Conservation (phyloP, 2,797 vertebrate species). For the Pangasius djambal region DNA sequence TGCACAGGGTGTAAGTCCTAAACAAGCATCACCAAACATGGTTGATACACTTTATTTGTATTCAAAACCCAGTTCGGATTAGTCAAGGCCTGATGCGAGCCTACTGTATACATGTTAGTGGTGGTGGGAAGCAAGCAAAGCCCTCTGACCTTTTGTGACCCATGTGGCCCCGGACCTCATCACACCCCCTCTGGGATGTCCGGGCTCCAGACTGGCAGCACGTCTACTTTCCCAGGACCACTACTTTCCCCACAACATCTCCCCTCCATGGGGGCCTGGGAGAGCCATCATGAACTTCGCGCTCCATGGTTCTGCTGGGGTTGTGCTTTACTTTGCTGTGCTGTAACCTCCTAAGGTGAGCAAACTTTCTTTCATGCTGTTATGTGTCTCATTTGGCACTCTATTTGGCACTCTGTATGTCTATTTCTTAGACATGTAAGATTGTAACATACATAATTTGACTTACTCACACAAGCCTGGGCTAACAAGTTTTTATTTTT, state of each 20-base stretch:
- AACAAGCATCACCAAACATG: slow-evolving; percentile 34
- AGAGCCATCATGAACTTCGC: neutral
- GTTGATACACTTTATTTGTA: slow-evolving; percentile 48
- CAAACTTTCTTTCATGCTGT: slow-evolving; percentile 7
- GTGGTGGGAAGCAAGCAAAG: slow-evolving; percentile 87
- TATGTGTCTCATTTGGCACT: neutral
- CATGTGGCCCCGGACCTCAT: slow-evolving; percentile 71
- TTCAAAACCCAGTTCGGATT: neutral
- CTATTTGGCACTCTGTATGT: neutral
- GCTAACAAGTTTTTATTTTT: neutral
- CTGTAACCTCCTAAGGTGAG: neutral
- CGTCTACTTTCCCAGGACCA: slow-evolving; percentile 70
- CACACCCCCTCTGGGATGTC: slow-evolving; percentile 68
- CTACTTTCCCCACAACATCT: neutral
- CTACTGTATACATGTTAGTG: slow-evolving; percentile 28
- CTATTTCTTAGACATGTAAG: neutral
- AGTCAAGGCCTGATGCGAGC: neutral
- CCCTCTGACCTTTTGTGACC: slow-evolving; percentile 84
- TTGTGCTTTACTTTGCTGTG: neutral
- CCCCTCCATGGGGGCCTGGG: neutral
- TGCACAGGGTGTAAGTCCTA: neutral
- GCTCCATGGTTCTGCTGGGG: neutral
- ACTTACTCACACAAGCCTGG: neutral
- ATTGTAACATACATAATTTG: neutral
- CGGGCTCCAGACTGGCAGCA: slow-evolving; percentile 79